Evolutionary conservation across 1,140 invertebrate species (phyloP).

Genomic region (Hycleus cichorii): DNA sequence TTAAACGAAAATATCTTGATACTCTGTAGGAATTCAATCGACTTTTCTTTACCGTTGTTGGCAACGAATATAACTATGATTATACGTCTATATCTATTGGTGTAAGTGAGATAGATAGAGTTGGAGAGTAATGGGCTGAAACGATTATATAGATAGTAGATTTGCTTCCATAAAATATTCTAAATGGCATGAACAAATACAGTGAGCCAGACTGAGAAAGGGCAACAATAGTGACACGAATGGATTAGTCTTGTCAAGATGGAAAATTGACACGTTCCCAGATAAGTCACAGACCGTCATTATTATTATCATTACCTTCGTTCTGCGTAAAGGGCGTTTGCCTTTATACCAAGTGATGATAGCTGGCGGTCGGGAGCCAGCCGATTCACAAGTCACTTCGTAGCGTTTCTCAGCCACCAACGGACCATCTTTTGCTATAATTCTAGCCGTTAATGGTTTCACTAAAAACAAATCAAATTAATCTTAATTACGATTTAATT

Average conservation of each 20-base stretch:
- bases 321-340: constrained; percentile 65
- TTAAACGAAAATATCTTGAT: too few relatives aligned
- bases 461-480: constrained; percentile 47
- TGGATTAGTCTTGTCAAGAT: too few relatives aligned
- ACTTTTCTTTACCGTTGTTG: too few relatives aligned
- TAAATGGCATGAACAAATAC: not conserved
- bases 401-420: constrained; percentile 69
- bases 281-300: constrained; percentile 4
- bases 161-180: too few relatives aligned
- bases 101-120: too few relatives aligned
- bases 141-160: too few relatives aligned
- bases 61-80: too few relatives aligned
- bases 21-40: too few relatives aligned
- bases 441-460: constrained; percentile 68
- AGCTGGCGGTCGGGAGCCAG: constrained; percentile 75
- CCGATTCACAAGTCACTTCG: constrained; percentile 72
- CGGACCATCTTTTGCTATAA: constrained; percentile 53
- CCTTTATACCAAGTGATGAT: constrained; percentile 84
- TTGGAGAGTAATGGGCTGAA: too few relatives aligned
- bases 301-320: constrained; percentile 48
- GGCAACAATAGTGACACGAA: not conserved
- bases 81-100: too few relatives aligned
- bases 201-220: too few relatives aligned
- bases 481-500: not conserved
- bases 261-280: not conserved